Percentiles rank a stretch among this genome's conserved stretches.
Conservation (phyloP, 2,113 vertebrate species). For the Dicrurus megarhynchus region DNA sequence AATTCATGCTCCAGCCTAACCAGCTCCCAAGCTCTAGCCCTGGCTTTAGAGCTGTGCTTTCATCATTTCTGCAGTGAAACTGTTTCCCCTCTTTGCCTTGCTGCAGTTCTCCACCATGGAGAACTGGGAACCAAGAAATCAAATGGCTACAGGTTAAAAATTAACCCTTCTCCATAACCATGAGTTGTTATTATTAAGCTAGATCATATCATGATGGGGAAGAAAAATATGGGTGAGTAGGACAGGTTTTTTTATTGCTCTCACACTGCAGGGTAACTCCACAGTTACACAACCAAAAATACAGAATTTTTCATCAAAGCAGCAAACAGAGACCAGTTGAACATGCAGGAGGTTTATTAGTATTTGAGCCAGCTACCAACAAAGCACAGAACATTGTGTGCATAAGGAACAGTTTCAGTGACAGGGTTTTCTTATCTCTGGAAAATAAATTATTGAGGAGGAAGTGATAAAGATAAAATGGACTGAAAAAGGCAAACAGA, state of each 20-base stretch:
- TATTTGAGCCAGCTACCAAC: background rate
- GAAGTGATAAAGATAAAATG: background rate
- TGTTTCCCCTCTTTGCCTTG: background rate
- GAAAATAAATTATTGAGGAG: background rate
- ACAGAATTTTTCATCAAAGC: background rate
- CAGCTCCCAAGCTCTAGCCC: background rate
- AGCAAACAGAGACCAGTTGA: background rate
- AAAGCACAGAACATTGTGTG: background rate
- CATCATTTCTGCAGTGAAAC: background rate
- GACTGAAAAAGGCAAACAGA: background rate
- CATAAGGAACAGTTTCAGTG: background rate
- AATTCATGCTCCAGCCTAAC: background rate
- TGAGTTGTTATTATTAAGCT: background rate
- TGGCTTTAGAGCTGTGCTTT: background rate
- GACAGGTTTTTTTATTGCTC: background rate
- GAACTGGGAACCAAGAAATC: background rate
- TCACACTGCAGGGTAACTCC: background rate
- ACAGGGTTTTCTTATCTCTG: background rate
- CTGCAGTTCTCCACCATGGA: background rate
- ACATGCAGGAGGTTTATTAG: background rate
- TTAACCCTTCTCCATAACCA: background rate
- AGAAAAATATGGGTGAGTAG: background rate
- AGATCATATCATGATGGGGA: background rate
- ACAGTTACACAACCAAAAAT: background rate
- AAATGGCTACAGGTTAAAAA: background rate